Percentiles rank a stretch among this genome's conserved stretches.
Conservation (phyloP, 2,888 invertebrate species). For the Drosophila subquinaria region DNA sequence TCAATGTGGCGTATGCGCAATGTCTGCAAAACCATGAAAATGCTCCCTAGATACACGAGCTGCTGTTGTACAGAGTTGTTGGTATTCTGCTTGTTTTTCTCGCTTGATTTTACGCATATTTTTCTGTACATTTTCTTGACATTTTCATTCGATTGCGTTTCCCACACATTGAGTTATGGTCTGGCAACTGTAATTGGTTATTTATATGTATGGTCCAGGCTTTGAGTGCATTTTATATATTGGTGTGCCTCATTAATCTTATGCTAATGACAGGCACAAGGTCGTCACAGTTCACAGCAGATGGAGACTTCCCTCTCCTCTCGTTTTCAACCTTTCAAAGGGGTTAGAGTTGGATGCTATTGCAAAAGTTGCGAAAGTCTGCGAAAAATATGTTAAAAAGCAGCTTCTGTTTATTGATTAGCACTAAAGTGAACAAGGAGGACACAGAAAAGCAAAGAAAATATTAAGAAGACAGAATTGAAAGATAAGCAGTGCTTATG, state of each 20-base stretch:
- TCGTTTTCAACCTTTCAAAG: not conserved
- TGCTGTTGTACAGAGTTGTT: conserved; percentile 5
- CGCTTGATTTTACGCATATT: conserved; percentile 36
- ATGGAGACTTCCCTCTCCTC: not conserved
- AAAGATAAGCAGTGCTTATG: conserved; percentile 3
- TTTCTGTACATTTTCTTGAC: conserved; percentile 53
- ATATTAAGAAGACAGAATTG: not conserved
- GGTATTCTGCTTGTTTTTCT: conserved; percentile 12
- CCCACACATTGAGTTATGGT: conserved; percentile 28
- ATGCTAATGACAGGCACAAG: conserved; percentile 62
- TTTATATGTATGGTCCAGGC: conserved; percentile 47
- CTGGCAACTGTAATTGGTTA: conserved; percentile 50
- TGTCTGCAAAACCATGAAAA: conserved; percentile 51
- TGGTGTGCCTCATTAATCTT: conserved; percentile 47
- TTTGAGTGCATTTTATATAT: conserved; percentile 37
- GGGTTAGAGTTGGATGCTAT: conserved; percentile 5
- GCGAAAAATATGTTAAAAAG: conserved; percentile 6
- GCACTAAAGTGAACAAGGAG: not conserved
- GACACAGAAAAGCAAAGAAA: not conserved
- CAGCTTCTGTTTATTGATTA: conserved; percentile 7
- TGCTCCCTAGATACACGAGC: conserved; percentile 26
- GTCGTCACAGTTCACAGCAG: conserved; percentile 40
- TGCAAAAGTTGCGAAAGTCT: conserved; percentile 20
- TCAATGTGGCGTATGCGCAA: conserved; percentile 76
- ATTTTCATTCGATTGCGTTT: conserved; percentile 57